These are phyloP conservation scores for Enteromius afrohamiltoni DNA, from an alignment of 2,797 vertebrate species.

Conservation along the genomic window DNA sequence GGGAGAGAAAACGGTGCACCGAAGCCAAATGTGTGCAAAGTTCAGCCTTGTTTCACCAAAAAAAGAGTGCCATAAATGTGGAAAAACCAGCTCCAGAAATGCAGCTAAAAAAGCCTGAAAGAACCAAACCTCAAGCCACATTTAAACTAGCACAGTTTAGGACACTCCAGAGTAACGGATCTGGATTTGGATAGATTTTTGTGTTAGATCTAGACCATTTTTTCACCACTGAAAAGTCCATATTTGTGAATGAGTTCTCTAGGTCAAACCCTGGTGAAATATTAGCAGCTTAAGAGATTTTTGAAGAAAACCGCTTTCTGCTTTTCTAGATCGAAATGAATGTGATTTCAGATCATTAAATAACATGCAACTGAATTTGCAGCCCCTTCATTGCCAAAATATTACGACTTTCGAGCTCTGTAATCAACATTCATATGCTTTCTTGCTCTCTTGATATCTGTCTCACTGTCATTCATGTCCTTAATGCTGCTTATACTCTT, in stretches of 20 bases:
- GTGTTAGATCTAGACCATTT: background rate
- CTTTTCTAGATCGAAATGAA: background rate
- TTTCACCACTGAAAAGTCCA: background rate
- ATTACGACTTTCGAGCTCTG: background rate
- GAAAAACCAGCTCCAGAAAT: constrained; percentile 64
- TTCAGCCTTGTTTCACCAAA: constrained; percentile 75
- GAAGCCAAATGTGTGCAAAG: constrained; percentile 76
- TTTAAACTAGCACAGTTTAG: constrained; percentile 32
- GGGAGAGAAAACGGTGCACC: constrained; percentile 64
- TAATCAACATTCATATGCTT: background rate
- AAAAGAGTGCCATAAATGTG: constrained; percentile 62
- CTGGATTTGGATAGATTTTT: constrained; percentile 20
- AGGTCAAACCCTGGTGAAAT: background rate
- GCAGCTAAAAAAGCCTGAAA: constrained; percentile 46
- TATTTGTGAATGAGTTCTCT: constrained; percentile 17
- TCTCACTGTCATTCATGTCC: constrained; percentile 17
- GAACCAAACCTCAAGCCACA: constrained; percentile 37
- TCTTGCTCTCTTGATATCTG: constrained; percentile 8
- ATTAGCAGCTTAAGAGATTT: background rate
- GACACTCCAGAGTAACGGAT: background rate
- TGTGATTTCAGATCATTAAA: background rate
- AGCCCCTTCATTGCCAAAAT: background rate
- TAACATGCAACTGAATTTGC: background rate
- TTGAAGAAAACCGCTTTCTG: background rate
- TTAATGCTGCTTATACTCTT: constrained; percentile 2